Percentiles rank a stretch among this genome's conserved stretches.
phyloP scores from a whole-genome alignment of 2,888 invertebrate species.

The Clepsis dumicolana region DNA sequence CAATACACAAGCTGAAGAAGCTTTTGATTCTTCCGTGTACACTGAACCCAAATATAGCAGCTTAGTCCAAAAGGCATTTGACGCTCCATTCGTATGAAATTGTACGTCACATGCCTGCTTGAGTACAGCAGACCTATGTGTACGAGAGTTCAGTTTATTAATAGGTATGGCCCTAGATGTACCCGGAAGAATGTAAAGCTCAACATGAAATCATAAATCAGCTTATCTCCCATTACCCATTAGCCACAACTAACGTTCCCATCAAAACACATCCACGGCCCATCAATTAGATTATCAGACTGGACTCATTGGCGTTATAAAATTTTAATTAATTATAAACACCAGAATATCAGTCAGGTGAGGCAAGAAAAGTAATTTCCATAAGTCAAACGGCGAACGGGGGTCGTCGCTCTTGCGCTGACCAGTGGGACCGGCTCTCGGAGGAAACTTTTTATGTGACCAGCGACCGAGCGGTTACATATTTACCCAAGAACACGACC shows the following conservation, averaged over 20 bases:
- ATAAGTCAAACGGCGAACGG: conserved; percentile 80
- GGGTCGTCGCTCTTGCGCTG: conserved; percentile 79
- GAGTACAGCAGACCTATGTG: no score
- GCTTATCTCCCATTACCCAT: neutral
- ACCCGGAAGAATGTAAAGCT: neutral
- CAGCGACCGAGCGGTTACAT: conserved; percentile 70
- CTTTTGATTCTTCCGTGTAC: no score
- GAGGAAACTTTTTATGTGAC: conserved; percentile 80
- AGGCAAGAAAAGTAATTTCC: conserved; percentile 79
- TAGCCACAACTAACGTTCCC: conserved; percentile 13
- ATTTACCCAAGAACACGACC: conserved; percentile 73
- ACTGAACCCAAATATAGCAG: neutral
- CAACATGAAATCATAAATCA: conserved; percentile 1
- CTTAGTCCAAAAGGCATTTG: neutral
- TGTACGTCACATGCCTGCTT: neutral
- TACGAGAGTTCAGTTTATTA: neutral
- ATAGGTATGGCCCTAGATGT: neutral
- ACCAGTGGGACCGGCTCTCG: conserved; percentile 81
- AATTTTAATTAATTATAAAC: conserved; percentile 60
- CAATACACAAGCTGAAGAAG: neutral
- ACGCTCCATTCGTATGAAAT: neutral
- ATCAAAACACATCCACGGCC: conserved; percentile 20
- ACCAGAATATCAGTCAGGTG: conserved; percentile 67
- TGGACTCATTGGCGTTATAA: conserved; percentile 51
- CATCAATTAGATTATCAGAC: conserved; percentile 32